Evolutionary conservation across 53 echinoderm and acorn worm genomes (phyloP).

Genomic region (Antedon mediterranea): DNA sequence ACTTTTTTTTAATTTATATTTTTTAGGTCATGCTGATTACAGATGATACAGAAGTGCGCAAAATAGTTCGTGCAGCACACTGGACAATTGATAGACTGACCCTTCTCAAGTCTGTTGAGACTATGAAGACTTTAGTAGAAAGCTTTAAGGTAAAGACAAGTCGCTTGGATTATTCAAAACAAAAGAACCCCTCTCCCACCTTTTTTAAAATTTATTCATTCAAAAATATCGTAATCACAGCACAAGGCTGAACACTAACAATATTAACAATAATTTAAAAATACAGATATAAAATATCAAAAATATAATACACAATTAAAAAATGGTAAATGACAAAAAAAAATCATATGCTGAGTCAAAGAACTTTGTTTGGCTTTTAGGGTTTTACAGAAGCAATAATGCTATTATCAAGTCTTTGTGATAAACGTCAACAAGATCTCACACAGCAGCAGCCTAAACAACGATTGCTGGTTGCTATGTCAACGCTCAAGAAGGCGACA

Average conservation of each 20-base stretch:
- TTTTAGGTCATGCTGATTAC: conserved; percentile 60
- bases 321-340: too few relatives aligned
- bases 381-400: conserved; percentile 58
- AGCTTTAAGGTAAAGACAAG: conserved; percentile 50
- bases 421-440: conserved; percentile 67
- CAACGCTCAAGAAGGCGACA: conserved; percentile 48
- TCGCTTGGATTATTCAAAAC: too few relatives aligned
- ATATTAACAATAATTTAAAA: too few relatives aligned
- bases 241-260: too few relatives aligned
- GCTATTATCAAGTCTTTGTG: conserved; percentile 44
- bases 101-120: conserved; percentile 37
- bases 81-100: conserved; percentile 47
- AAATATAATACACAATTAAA: too few relatives aligned
- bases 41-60: conserved; percentile 64
- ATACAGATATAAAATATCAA: too few relatives aligned
- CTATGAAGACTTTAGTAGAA: conserved; percentile 54
- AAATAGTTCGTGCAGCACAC: conserved; percentile 38
- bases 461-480: conserved; percentile 38
- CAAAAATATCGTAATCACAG: too few relatives aligned
- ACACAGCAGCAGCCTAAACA: conserved; percentile 38
- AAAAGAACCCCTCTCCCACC: too few relatives aligned
- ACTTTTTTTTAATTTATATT: background rate
- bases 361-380: conserved; percentile 19
- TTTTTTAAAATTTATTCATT: too few relatives aligned
- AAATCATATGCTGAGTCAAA: too few relatives aligned